These are phyloP conservation scores for Parotocinclus haroldoi DNA, from an alignment of 2,797 vertebrate genomes.

Conservation along the genomic window DNA sequence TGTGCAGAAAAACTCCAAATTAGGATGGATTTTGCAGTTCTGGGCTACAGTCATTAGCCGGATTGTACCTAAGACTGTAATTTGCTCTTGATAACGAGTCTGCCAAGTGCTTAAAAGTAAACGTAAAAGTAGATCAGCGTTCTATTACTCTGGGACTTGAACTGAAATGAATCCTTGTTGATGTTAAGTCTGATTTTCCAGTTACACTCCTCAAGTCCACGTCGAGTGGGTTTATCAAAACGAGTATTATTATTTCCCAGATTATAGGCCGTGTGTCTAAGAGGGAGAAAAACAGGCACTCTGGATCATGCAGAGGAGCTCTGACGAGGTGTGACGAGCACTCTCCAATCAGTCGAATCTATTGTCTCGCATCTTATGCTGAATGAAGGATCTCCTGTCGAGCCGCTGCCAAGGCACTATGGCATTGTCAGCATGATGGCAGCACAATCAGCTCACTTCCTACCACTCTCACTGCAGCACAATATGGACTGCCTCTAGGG, in stretches of 20 bases:
- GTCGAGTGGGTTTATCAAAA: slow-evolving; percentile 60
- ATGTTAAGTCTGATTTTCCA: slow-evolving; percentile 21
- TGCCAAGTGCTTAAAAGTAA: neutral
- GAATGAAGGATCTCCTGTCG: slow-evolving; percentile 68
- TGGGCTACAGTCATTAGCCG: too few relatives aligned
- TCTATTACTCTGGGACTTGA: neutral
- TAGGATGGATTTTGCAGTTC: too few relatives aligned
- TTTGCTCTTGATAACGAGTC: too few relatives aligned
- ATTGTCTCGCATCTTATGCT: slow-evolving; percentile 67
- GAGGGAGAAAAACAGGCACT: slow-evolving; percentile 61
- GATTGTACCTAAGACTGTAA: too few relatives aligned
- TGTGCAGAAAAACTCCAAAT: too few relatives aligned
- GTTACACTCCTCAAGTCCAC: slow-evolving; percentile 39
- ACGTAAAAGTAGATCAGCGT: neutral
- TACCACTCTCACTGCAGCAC: slow-evolving; percentile 4
- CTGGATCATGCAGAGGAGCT: slow-evolving; percentile 54
- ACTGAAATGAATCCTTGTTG: slow-evolving; percentile 12
- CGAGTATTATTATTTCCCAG: slow-evolving; percentile 68
- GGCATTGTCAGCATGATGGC: slow-evolving; percentile 63
- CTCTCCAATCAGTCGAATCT: slow-evolving; percentile 70
- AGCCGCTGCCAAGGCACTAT: slow-evolving; percentile 69
- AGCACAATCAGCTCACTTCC: slow-evolving; percentile 59
- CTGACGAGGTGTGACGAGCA: slow-evolving; percentile 63
- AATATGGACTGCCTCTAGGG: slow-evolving; percentile 54
- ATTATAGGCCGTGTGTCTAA: slow-evolving; percentile 60